phyloP scores from a whole-genome alignment of 1,140 invertebrate genomes.

The Papilio xuthus region DNA sequence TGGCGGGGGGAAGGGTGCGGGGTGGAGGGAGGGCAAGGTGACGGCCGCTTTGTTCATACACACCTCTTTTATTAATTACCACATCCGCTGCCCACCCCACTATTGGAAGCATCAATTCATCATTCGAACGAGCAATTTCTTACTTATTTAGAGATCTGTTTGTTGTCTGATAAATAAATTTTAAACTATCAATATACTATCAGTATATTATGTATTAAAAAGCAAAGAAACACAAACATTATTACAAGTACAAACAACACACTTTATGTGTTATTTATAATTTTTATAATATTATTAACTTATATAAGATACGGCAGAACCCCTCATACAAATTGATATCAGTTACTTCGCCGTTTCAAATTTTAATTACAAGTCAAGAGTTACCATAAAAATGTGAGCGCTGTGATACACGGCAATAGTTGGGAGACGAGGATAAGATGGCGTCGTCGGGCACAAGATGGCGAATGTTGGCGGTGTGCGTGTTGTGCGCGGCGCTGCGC shows the following conservation, averaged over 20 bases:
- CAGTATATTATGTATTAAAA: background rate
- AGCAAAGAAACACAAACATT: background rate
- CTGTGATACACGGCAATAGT: background rate
- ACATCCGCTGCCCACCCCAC: conserved; percentile 5
- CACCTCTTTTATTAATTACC: conserved; percentile 24
- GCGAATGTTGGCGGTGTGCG: conserved; percentile 42
- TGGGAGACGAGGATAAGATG: conserved; percentile 48
- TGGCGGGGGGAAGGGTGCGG: background rate
- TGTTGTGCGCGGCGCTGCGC: conserved; percentile 30
- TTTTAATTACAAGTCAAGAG: conserved; percentile 14
- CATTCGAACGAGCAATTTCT: background rate
- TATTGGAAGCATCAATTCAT: conserved; percentile 7
- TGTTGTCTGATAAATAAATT: background rate
- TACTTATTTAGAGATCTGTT: conserved; percentile 15
- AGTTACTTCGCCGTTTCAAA: background rate
- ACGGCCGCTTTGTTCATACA: conserved; percentile 10
- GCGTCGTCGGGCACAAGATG: conserved; percentile 47
- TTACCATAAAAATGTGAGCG: background rate
- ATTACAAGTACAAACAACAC: background rate
- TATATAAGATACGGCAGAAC: background rate
- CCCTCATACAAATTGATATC: background rate
- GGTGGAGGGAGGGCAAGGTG: background rate
- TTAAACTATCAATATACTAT: background rate
- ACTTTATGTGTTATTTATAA: background rate
- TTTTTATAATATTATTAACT: too few species aligned